phyloP scores from a whole-genome alignment of 2,113 vertebrate species.

The Parotia lawesii region DNA sequence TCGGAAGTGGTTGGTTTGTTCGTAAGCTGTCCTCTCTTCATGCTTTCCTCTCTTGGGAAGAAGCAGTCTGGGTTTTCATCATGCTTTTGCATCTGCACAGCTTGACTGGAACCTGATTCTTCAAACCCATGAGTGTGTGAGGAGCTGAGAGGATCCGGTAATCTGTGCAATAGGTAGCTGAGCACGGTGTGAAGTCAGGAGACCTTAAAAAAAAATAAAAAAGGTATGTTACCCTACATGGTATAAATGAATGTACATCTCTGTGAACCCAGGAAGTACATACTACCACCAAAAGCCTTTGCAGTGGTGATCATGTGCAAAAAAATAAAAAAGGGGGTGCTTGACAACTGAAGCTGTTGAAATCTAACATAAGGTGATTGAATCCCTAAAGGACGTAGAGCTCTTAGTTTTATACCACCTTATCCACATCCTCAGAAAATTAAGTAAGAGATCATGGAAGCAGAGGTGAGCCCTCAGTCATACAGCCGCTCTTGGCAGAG shows the following conservation, averaged over 20 bases:
- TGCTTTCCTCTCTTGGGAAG: rapidly evolving
- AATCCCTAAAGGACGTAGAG: rapidly evolving
- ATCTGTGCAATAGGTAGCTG: background rate
- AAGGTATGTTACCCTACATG: background rate
- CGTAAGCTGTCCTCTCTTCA: background rate
- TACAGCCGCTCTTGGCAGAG: background rate
- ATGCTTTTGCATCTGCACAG: background rate
- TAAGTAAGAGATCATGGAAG: background rate
- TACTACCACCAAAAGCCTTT: background rate
- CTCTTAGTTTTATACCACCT: background rate
- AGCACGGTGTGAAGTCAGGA: background rate
- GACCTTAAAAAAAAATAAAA: background rate
- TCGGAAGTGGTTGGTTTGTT: background rate
- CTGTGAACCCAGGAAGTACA: background rate
- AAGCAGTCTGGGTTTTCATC: background rate
- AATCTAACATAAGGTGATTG: background rate
- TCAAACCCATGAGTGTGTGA: background rate
- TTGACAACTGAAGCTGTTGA: background rate
- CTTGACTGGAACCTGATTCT: background rate
- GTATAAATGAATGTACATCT: background rate
- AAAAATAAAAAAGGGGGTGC: too few relatives aligned
- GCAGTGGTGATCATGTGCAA: rapidly evolving
- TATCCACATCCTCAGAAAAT: background rate
- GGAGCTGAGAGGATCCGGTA: background rate
- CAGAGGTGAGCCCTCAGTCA: background rate